Evolutionary conservation across 2,888 invertebrate species (phyloP), one percentile per base, ranked within the genome.

Genomic region (Yponomeuta sedellus): DNA sequence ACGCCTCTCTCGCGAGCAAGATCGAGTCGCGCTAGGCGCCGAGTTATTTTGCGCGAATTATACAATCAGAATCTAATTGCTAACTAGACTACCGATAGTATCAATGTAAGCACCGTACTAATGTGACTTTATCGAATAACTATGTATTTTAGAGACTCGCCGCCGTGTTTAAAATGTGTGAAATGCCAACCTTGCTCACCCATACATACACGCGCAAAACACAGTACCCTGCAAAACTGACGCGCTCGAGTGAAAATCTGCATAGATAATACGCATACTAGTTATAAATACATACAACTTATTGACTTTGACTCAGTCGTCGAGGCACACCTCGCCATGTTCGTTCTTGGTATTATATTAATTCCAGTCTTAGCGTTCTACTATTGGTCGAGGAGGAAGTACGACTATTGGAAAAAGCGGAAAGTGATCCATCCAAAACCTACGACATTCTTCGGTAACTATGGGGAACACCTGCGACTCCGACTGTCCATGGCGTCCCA

Each of bases 361-460:
- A 19, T 67, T 11, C 16, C 34, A 0, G 16, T 44, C 6, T 28
- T 66, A 16, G 16, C 44, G 8, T n/a, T 68, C 28, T 65, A 52
- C 16, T 57, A 22, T 59, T 25, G 71, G 0, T 74, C 74, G 0
- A 76, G 67, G 64, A 69, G 69, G 39, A 82, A 77, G n/a, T 77
- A 71, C 25, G 67, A 74, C 25, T 83, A 80, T 66, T 87, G 87
- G 87, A 72, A 76, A 63, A 75, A 74, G 25, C 78, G 74, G 64
- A 77, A 80, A 8, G 78, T 87, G 0, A 77, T 78, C 0, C 68
- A 75, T 66, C 4, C 70, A 3, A 70, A 76, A 62, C 82, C 87
- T 0, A 56, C 69, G 2, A 75, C 76, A 0, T 59, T 88, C 1
- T 73, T 88, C 2, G 88, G 87, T 0, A 86, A 87, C 66, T 86